Evolutionary conservation across 2,113 vertebrate genomes (phyloP).

Genomic region (Lycaon pictus): DNA sequence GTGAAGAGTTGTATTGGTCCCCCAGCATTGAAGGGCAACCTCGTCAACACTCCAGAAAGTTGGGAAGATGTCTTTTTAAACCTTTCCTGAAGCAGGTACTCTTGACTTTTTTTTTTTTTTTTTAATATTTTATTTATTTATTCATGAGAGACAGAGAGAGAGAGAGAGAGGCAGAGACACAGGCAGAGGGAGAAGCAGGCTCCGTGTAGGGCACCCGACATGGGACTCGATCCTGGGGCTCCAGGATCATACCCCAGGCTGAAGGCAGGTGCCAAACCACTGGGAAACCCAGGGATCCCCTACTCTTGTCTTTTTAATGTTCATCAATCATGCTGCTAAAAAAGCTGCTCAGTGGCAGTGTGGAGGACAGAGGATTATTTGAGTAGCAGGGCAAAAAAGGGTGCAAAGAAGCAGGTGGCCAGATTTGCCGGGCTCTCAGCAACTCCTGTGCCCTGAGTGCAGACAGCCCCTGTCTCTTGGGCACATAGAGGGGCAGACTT

Average conservation of each 20-base stretch:
- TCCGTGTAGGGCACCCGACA: too few relatives aligned
- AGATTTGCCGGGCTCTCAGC: neutral
- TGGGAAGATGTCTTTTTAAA: neutral
- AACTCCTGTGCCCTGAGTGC: neutral
- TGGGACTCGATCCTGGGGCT: too few relatives aligned
- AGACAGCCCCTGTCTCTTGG: neutral
- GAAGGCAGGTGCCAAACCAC: too few relatives aligned
- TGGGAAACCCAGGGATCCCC: too few relatives aligned
- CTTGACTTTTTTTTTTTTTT: neutral
- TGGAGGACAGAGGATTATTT: neutral
- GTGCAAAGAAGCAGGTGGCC: neutral
- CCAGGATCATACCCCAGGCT: too few relatives aligned
- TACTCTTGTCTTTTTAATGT: neutral
- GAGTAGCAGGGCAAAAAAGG: neutral
- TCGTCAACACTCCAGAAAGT: rapidly evolving
- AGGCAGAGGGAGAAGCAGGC: too few relatives aligned
- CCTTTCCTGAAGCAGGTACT: neutral
- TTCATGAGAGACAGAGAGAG: too few relatives aligned
- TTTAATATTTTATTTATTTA: too few relatives aligned
- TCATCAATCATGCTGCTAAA: neutral
- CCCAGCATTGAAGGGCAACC: neutral
- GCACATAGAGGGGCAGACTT: neutral
- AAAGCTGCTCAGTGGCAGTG: neutral
- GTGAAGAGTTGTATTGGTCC: neutral
- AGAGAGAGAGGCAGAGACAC: too few relatives aligned